These are phyloP conservation scores for Passerina amoena DNA, from an alignment of 2,113 vertebrate genomes.

Conservation along the genomic window DNA sequence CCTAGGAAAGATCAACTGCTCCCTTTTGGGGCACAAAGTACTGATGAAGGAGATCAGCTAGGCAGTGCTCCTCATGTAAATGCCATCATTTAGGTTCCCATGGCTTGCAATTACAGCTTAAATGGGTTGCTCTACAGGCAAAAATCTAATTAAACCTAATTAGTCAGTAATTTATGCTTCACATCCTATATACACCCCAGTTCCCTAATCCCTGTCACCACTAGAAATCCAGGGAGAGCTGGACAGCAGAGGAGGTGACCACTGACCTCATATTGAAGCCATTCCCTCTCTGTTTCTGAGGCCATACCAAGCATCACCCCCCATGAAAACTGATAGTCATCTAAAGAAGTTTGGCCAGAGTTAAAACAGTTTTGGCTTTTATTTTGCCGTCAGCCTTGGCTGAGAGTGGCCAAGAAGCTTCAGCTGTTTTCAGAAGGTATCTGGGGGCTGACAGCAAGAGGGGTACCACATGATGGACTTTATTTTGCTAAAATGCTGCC, in stretches of 20 bases:
- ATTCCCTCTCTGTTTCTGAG: neutral
- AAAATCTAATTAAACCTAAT: neutral
- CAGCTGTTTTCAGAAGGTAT: neutral
- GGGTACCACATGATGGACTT: neutral
- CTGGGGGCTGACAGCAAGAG: neutral
- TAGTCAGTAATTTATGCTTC: neutral
- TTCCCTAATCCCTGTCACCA: neutral
- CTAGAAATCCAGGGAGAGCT: neutral
- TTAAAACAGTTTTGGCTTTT: neutral
- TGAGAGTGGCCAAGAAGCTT: neutral
- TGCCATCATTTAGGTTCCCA: neutral
- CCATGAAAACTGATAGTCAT: neutral
- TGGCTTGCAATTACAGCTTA: neutral
- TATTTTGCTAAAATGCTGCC: neutral
- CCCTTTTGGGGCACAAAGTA: neutral
- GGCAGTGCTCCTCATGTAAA: neutral
- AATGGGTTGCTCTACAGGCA: neutral
- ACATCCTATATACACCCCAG: neutral
- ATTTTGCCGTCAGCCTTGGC: neutral
- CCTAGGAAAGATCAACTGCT: neutral
- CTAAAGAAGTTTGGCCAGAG: neutral
- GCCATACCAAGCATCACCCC: neutral
- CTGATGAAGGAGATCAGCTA: neutral
- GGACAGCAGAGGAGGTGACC: neutral
- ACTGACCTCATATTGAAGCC: fast-evolving